Evolutionary conservation across 1,140 invertebrate species (phyloP).

Genomic region (Aphidius ervi): DNA sequence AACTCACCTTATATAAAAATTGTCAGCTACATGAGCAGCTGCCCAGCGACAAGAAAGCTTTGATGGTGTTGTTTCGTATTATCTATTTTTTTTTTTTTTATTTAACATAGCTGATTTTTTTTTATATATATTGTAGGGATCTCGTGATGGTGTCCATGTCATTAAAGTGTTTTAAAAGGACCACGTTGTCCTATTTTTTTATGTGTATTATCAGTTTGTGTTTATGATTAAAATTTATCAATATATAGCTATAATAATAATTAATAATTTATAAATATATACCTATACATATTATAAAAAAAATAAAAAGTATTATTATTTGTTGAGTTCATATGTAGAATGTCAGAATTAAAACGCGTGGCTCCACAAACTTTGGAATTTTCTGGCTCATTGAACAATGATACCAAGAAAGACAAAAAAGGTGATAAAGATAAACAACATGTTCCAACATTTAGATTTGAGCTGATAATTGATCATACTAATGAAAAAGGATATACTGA

Average conservation of each 20-base stretch:
- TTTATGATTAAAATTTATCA: constrained; percentile 3
- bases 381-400: constrained; percentile 42
- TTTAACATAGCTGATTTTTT: too few species aligned
- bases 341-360: constrained; percentile 58
- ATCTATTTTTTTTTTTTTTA: too few species aligned
- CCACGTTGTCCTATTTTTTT: constrained; percentile 32
- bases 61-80: too few species aligned
- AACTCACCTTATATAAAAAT: too few species aligned
- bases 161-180: constrained; percentile 39
- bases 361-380: constrained; percentile 50
- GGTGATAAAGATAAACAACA: constrained; percentile 51
- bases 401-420: constrained; percentile 50
- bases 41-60: too few species aligned
- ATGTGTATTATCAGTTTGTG: constrained; percentile 4
- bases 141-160: constrained; percentile 32
- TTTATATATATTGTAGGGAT: neutral
- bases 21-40: too few species aligned
- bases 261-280: constrained; percentile 1
- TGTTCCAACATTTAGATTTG: constrained; percentile 57
- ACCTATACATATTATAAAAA: neutral
- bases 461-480: constrained; percentile 58
- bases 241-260: neutral
- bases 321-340: constrained; percentile 30
- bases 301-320: neutral
- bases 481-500: constrained; percentile 64